Conservation (phyloP, 1,140 invertebrate species). For the Euura saliciscinereae region DNA sequence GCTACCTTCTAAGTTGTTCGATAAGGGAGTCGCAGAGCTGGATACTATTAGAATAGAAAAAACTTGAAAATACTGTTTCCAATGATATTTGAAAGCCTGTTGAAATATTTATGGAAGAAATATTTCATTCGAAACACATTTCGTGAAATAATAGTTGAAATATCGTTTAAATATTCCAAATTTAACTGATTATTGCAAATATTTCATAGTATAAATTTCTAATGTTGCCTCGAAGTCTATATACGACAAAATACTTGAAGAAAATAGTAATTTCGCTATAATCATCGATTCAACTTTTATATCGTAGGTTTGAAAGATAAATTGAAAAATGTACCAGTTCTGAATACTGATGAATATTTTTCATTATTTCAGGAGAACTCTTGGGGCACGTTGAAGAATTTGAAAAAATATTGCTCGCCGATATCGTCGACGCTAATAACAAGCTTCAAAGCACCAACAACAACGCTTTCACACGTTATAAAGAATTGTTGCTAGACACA, state of each 20-base stretch:
- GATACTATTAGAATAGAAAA: too few species aligned
- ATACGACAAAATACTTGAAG: too few species aligned
- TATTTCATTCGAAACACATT: not conserved
- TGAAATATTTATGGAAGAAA: too few species aligned
- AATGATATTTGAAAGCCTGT: not conserved
- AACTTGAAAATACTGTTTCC: too few species aligned
- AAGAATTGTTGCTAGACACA: constrained; percentile 55
- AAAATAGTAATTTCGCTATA: too few species aligned
- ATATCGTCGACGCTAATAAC: constrained; percentile 54
- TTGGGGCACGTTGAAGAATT: constrained; percentile 65
- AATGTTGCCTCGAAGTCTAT: too few species aligned
- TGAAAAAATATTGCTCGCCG: constrained; percentile 62
- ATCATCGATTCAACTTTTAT: constrained; percentile 3
- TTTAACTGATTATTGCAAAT: too few species aligned
- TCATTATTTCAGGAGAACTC: constrained; percentile 61
- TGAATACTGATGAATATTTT: constrained; percentile 9
- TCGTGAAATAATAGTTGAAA: constrained; percentile 2
- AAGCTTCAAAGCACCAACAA: constrained; percentile 47
- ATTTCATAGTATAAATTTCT: too few species aligned
- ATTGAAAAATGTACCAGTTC: constrained; percentile 4
- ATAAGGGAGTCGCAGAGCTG: too few species aligned
- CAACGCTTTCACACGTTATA: constrained; percentile 53
- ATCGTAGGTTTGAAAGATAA: constrained; percentile 9
- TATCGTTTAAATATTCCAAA: not conserved
- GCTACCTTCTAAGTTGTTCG: too few species aligned